Percentiles rank a stretch among this genome's conserved stretches.
phyloP scores from a whole-genome alignment of 1,140 invertebrate species.

The Pogonomyrmex barbatus region DNA sequence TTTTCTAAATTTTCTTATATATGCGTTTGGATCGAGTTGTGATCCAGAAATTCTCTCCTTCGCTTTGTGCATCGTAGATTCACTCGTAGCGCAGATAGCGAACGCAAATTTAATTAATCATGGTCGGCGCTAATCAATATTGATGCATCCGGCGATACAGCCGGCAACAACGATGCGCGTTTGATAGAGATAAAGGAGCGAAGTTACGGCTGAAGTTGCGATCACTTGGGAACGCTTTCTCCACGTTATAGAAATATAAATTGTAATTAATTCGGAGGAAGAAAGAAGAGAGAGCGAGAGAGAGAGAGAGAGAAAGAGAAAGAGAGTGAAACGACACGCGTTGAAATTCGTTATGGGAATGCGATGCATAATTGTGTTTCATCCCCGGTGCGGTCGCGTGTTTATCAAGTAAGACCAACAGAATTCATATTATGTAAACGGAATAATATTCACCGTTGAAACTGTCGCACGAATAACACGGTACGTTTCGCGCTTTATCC shows the following conservation, averaged over 20 bases:
- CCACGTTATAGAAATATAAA: conserved; percentile 33
- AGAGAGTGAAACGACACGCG: not conserved
- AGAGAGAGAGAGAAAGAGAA: too few relatives aligned
- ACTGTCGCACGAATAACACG: conserved; percentile 22
- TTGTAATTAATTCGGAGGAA: conserved; percentile 36
- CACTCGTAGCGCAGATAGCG: conserved; percentile 25
- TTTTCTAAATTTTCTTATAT: not conserved
- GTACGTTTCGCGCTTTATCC: conserved; percentile 9
- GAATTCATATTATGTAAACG: conserved; percentile 52
- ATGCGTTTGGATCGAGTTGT: not conserved
- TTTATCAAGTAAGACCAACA: conserved; percentile 35
- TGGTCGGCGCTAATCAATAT: conserved; percentile 46
- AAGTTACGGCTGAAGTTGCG: conserved; percentile 46
- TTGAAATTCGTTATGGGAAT: conserved; percentile 21
- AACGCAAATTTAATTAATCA: conserved; percentile 54
- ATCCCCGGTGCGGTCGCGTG: not conserved
- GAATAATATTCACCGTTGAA: conserved; percentile 26
- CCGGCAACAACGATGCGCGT: conserved; percentile 22
- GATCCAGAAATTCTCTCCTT: conserved; percentile 8
- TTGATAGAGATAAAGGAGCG: conserved; percentile 56
- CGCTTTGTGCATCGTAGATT: not conserved
- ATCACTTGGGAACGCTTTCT: conserved; percentile 46
- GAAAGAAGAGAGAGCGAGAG: too few relatives aligned
- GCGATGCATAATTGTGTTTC: conserved; percentile 1
- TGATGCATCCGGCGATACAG: conserved; percentile 23